Evolutionary conservation across 2,888 invertebrate species (phyloP), one percentile per base, ranked within the genome.

Genomic region (Nowickia ferox): DNA sequence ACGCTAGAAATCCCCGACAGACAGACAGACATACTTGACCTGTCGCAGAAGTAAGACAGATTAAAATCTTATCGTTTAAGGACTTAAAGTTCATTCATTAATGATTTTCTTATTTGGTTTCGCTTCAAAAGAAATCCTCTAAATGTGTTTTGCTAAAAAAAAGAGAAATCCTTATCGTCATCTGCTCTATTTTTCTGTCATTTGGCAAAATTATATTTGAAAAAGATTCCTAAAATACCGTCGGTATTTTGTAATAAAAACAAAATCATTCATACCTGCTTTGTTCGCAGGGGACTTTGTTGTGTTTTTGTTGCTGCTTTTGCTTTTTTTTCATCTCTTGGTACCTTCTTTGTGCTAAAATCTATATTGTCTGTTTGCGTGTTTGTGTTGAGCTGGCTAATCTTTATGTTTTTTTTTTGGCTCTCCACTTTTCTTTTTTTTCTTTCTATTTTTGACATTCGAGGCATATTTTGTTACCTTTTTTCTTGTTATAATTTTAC

Each of bases 11-110:
- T 69, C 63, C 46, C 71, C 72, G 68, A 69, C 13, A 53, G 42
- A 13, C 13, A n/a, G 17, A 19, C 13, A 19, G 9, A 19, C 15
- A 13, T 68, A 46, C 48, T 80, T 77, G 74, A 75, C 63, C 75
- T 69, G 46, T n/a, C 61, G 19, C 61, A 46, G 48, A 55, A 44
- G 44, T 22, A 75, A 59, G 42, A 59, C 69, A 74, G 87, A 86
- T 87, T 87, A 87, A 79, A 53, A 83, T 75, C 78, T 85, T 85
- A 85, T 81, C 77, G 44, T 55, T 71, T 22, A 71, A 76, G 78
- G 65, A 71, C 71, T 71, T 19, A 46, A 71, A 57, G 63, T 87
- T 88, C 89, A 87, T 88, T 89, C 88, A 88, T 85, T 66, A 42
- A 15, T 40, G 10, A 15, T 66, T 10, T 40, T 48, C 59, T 69